Evolutionary conservation across 2,113 vertebrate species (phyloP).

Genomic region (Mesocricetus auratus): DNA sequence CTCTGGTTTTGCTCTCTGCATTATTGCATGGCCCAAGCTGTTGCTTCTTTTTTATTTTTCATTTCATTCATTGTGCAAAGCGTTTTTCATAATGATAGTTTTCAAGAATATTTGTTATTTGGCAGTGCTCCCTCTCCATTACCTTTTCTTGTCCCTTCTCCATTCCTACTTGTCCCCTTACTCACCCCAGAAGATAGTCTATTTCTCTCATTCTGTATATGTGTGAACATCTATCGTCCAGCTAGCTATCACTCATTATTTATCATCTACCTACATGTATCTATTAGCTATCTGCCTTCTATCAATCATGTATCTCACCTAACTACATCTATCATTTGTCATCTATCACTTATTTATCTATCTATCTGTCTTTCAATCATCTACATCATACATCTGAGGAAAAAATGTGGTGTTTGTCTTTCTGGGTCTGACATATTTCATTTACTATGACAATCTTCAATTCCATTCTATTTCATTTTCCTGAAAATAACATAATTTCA

Average conservation of each 20-base stretch:
- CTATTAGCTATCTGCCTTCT: background rate
- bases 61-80: background rate
- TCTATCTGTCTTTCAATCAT: background rate
- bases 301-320: background rate
- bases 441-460: background rate
- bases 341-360: background rate
- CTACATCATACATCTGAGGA: background rate
- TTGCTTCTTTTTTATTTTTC: background rate
- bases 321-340: background rate
- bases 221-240: background rate
- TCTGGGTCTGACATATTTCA: background rate
- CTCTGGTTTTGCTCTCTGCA: accelerated
- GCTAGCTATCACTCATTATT: background rate
- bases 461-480: background rate
- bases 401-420: background rate
- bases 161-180: too few species aligned
- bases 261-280: background rate
- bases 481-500: background rate
- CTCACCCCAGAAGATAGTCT: background rate
- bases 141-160: too few species aligned
- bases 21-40: accelerated
- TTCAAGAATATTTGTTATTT: background rate
- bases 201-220: background rate
- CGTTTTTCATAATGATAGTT: background rate
- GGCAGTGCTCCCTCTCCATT: background rate